These are phyloP conservation scores for Halcyon chelicuti DNA, from an alignment of 2,797 vertebrate genomes.

Conservation along the genomic window DNA sequence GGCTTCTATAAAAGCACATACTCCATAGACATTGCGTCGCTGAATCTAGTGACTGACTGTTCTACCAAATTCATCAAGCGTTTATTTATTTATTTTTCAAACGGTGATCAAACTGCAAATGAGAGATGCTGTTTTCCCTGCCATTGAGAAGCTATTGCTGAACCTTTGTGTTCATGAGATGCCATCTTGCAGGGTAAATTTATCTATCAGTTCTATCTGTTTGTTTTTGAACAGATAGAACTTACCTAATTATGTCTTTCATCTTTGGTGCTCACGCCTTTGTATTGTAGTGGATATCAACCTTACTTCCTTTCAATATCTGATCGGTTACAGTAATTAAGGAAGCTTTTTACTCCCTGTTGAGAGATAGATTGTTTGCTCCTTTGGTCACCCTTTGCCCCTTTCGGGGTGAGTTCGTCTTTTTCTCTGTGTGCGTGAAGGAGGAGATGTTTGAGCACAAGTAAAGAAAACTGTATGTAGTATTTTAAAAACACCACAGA, in stretches of 20 bases:
- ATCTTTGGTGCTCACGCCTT: not conserved
- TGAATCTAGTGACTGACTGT: not conserved
- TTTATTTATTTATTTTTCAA: not conserved
- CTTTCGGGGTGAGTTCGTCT: not conserved
- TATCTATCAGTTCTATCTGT: not conserved
- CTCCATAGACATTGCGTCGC: not conserved
- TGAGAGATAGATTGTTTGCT: not conserved
- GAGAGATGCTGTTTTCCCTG: not conserved
- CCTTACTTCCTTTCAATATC: not conserved
- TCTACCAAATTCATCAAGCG: not conserved
- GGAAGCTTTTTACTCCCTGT: not conserved
- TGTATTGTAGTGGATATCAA: not conserved
- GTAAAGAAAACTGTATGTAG: fast-evolving
- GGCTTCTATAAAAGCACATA: not conserved
- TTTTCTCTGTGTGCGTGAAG: not conserved
- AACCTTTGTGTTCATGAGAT: not conserved
- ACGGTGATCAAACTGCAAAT: not conserved
- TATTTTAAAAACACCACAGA: not conserved
- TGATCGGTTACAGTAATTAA: not conserved
- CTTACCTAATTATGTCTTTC: not conserved
- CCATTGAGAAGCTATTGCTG: not conserved
- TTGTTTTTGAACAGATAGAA: not conserved
- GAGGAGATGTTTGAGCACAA: not conserved
- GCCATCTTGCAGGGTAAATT: not conserved
- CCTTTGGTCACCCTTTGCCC: not conserved